phyloP scores from a whole-genome alignment of 1,140 invertebrate species.

The Papilio dardanus region DNA sequence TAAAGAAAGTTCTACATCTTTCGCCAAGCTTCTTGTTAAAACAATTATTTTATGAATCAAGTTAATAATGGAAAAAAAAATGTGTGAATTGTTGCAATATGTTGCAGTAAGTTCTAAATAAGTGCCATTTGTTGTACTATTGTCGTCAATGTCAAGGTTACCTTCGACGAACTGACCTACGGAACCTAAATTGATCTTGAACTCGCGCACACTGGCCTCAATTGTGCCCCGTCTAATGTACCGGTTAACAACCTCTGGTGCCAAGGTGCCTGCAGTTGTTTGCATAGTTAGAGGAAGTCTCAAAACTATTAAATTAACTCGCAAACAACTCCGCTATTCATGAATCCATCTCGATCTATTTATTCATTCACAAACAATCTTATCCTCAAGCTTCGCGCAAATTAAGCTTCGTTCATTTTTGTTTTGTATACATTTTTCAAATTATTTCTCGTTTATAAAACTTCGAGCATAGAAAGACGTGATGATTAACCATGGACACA shows the following conservation, averaged over 20 bases:
- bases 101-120: slow-evolving; percentile 10
- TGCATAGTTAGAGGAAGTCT: slow-evolving; percentile 59
- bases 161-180: slow-evolving; percentile 81
- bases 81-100: not conserved
- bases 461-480: too few relatives aligned
- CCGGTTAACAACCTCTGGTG: slow-evolving; percentile 80
- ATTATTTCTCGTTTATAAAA: not conserved
- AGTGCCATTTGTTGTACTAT: slow-evolving; percentile 48
- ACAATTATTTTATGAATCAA: not conserved
- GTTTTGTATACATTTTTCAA: not conserved
- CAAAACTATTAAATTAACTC: slow-evolving; percentile 46
- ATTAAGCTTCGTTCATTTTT: not conserved
- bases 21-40: not conserved
- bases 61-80: not conserved
- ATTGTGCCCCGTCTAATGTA: slow-evolving; percentile 78
- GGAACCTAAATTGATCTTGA: slow-evolving; percentile 82
- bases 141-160: slow-evolving; percentile 79
- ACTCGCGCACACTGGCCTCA: slow-evolving; percentile 80
- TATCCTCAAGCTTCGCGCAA: not conserved
- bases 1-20: not conserved
- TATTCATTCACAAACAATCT: slow-evolving; percentile 36
- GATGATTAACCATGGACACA: too few relatives aligned
- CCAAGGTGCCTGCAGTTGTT: slow-evolving; percentile 77
- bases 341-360: not conserved
- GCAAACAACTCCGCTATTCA: slow-evolving; percentile 33